A percentile compares a stretch with the other conserved stretches of the same genome.
These are phyloP conservation scores for Saturnia japonica DNA, from an alignment of 2,888 invertebrate species.

Conservation along the genomic window DNA sequence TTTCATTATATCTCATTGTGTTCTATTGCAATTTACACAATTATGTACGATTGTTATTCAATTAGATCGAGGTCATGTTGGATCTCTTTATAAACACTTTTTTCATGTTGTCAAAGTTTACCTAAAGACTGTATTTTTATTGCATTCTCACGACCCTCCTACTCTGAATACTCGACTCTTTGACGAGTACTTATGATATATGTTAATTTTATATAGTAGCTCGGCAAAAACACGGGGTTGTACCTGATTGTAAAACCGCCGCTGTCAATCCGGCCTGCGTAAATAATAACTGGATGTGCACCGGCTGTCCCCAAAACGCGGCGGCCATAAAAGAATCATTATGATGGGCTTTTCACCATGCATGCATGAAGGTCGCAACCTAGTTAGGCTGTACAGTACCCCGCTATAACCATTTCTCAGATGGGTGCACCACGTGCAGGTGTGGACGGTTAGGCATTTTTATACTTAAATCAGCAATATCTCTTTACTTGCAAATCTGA, in stretches of 20 bases:
- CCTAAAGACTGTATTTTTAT: background rate
- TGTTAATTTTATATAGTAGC: too few species aligned
- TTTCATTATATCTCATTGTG: conserved; percentile 11
- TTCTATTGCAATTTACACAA: conserved; percentile 2
- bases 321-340: background rate
- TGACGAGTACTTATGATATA: background rate
- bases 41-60: conserved; percentile 18
- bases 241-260: too few species aligned
- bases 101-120: conserved; percentile 16
- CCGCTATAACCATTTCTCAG: too few species aligned
- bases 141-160: background rate
- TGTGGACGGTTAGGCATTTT: too few species aligned
- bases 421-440: too few species aligned
- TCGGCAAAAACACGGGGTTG: too few species aligned
- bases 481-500: too few species aligned
- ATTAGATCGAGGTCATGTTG: conserved; percentile 15
- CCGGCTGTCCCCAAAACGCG: background rate
- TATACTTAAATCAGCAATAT: too few species aligned
- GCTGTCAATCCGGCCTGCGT: too few species aligned
- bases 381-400: too few species aligned
- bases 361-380: too few species aligned
- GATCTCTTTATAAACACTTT: conserved; percentile 12
- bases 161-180: background rate
- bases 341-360: background rate
- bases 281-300: too few species aligned